A percentile compares a stretch with the other conserved stretches of the same genome.
Evolutionary conservation across 2,797 vertebrate species (phyloP).

Genomic region (Peromyscus aztecus): DNA sequence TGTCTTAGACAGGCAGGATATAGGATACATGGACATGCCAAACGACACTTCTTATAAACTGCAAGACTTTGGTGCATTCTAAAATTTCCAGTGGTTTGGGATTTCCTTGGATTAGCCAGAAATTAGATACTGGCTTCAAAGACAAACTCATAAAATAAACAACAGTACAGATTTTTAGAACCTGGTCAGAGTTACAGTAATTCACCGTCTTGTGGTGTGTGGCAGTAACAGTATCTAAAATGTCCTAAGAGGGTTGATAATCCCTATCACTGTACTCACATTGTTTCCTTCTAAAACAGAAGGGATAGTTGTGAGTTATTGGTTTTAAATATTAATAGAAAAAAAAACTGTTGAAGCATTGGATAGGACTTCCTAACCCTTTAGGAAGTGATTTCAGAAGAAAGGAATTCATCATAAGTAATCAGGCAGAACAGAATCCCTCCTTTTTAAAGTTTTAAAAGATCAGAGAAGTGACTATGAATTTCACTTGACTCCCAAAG

Average conservation of each 20-base stretch:
- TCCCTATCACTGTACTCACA: neutral
- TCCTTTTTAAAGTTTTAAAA: neutral
- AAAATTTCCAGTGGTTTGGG: slow-evolving; percentile 59
- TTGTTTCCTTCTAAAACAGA: slow-evolving; percentile 56
- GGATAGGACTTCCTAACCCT: slow-evolving; percentile 21
- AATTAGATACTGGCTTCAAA: slow-evolving; percentile 67
- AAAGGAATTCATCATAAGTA: slow-evolving; percentile 29
- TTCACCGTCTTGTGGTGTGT: neutral
- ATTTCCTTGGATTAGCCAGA: slow-evolving; percentile 68
- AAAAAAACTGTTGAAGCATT: slow-evolving; percentile 1
- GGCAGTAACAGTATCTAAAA: neutral
- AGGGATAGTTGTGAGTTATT: slow-evolving; percentile 7
- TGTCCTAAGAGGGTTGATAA: neutral
- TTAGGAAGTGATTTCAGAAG: slow-evolving; percentile 49
- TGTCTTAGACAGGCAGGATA: slow-evolving; percentile 34
- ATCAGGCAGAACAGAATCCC: neutral
- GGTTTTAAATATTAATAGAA: slow-evolving; percentile 43
- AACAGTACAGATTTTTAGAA: slow-evolving; percentile 57
- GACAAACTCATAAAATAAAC: slow-evolving; percentile 73
- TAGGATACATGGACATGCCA: neutral
- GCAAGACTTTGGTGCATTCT: slow-evolving; percentile 40
- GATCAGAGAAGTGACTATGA: slow-evolving; percentile 22
- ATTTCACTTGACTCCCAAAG: neutral
- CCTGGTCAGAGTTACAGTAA: slow-evolving; percentile 41
- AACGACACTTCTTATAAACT: slow-evolving; percentile 40